Conservation (phyloP, 2,797 vertebrate genomes). For the Eulemur albifrons region DNA sequence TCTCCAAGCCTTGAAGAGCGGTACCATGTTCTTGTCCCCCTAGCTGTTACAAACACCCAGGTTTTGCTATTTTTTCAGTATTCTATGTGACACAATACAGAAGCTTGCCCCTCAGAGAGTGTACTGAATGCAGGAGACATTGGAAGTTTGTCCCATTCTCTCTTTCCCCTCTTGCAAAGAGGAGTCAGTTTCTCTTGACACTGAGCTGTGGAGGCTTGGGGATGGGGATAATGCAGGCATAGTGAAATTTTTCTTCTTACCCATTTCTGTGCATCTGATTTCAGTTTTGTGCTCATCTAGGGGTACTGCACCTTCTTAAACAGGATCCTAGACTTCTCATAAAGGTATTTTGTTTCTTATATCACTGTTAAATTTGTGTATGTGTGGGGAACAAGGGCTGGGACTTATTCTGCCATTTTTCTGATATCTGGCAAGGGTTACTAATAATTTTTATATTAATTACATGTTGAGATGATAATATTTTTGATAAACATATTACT, state of each 20-base stretch:
- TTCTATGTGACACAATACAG: not conserved
- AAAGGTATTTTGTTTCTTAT: not conserved
- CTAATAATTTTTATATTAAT: not conserved
- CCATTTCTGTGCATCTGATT: not conserved
- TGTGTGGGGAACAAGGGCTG: not conserved
- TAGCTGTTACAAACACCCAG: not conserved
- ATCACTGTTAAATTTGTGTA: not conserved
- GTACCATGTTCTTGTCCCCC: not conserved
- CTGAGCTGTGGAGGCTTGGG: not conserved
- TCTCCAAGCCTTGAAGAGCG: not conserved
- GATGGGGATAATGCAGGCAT: not conserved
- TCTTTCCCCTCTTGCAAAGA: not conserved
- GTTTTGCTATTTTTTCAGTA: not conserved
- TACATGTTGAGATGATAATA: not conserved
- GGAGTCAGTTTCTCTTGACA: not conserved
- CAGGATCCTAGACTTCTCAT: not conserved
- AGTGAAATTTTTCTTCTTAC: not conserved
- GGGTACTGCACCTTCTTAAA: not conserved
- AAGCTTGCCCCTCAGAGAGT: not conserved
- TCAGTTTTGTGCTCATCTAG: not conserved
- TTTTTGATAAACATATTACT: not conserved
- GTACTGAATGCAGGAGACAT: not conserved
- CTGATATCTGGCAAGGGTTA: not conserved
- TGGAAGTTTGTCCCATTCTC: not conserved
- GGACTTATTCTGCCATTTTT: not conserved